Evolutionary conservation across 1,140 invertebrate genomes (phyloP), one percentile per base, ranked within the genome.

Genomic region (Apis dorsata): DNA sequence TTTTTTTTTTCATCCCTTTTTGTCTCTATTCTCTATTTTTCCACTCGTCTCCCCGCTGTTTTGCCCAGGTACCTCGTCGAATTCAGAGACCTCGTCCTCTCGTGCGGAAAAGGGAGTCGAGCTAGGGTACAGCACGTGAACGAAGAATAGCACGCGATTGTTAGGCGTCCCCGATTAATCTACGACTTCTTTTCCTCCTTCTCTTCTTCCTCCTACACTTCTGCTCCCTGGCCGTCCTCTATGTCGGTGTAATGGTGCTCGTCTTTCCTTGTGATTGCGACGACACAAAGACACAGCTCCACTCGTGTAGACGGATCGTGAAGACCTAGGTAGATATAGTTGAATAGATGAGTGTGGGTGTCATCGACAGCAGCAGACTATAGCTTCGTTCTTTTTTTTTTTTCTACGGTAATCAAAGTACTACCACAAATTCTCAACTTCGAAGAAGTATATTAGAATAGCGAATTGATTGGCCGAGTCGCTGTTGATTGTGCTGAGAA

Each of bases 131-230:
- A 62, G 81, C 75, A 65, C 81, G 28, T 79, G 81, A 79, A 72
- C 69, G 82, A 80, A 84, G 82, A 84, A 88, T 87, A 81, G 70
- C 86, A 77, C 49, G 83, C 82, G 83, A 88, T 88, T 88, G 86
- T 88, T 79, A 83, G 79, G 78, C 79, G 83, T 84, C 78, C 79
- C 82, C 79, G 83, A 88, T 88, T 88, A 88, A 88, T 88, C 87
- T 81, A 81, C 79, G 78, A 84, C 79, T 81, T 74, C 83, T 81
- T 81, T 73, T 57, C 49, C 57, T 21, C 7, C 49, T 19, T 8
- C 28, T 51, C 12, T 15, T 15, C 17, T 7, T 60, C 44, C 21
- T 51, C n/a, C n/a, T 34, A 13, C 72, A n/a, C 11, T 11, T 24
- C 34, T 49, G 44, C 19, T 62, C 34, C 68, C 49, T 21, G 13